Conservation (phyloP, 2,113 vertebrate genomes). For the Hippocampus comes region DNA sequence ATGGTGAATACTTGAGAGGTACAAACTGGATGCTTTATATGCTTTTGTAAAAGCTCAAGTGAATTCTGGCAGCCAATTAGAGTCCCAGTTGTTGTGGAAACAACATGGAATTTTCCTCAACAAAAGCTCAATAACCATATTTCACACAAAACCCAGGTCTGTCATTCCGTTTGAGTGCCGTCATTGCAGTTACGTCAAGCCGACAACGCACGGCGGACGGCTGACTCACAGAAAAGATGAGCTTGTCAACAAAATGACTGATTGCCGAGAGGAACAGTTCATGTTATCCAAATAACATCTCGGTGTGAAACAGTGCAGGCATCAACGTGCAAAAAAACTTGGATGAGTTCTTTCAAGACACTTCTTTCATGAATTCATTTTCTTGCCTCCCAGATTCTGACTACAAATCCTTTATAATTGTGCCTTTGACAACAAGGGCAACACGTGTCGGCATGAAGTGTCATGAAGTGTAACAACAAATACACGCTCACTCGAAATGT, state of each 20-base stretch:
- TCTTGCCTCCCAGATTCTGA: background rate
- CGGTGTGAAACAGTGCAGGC: background rate
- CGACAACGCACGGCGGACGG: background rate
- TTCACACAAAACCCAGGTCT: background rate
- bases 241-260: background rate
- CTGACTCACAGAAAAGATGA: background rate
- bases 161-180: background rate
- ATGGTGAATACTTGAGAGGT: background rate
- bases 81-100: background rate
- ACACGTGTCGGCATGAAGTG: background rate
- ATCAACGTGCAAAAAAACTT: background rate
- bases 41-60: background rate
- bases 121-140: background rate
- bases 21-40: background rate
- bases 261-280: background rate
- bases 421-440: background rate
- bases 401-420: background rate
- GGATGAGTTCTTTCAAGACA: background rate
- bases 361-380: background rate
- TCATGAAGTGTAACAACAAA: too few species aligned
- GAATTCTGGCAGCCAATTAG: background rate
- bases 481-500: too few species aligned
- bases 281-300: conserved; percentile 7
- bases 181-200: background rate
- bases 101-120: background rate